Evolutionary conservation across 2,888 invertebrate species (phyloP), one percentile per base, ranked within the genome.

Genomic region (Halictus ligatus): DNA sequence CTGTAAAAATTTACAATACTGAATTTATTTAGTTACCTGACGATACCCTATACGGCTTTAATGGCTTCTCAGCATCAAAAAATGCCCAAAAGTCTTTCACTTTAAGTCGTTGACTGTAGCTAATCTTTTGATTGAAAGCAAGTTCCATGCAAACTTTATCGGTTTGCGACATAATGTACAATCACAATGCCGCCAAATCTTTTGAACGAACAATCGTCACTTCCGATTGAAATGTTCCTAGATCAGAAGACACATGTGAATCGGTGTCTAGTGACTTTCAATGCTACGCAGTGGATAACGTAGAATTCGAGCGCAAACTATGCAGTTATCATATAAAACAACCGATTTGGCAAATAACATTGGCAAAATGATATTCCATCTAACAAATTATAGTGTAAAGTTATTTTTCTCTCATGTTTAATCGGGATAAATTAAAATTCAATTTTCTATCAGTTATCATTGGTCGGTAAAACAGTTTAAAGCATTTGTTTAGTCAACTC

Each of bases 11-110:
- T 80, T 25, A 3, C n/a, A 54, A 54, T 8, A 21, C 2, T 21
- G 8, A 21, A 21, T 21, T 54, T 54, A 21, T 50, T 35, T 35
- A 35, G 6, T 18, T 77, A 85, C 84, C 58, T 77, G 43, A 12
- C 4, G 40, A 40, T 18, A 60, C 1, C 50, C 12, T 12, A 1
- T 80, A 86, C 10, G 90, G 89, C 60, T 86, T 75, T 18, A 93
- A 43, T 15, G 76, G 48, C 8, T 78, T 74, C 40, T 86, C 82
- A 10, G 73, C 18, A 5, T 91, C 89, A n/a, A 92, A 25, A n/a
- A 88, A 91, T n/a, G 89, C 87, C 92, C 92, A 93, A 60, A 93
- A 91, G 1, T 89, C 84, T 69, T 81, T 90, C 15, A 89, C 78
- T 73, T 93, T 92, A 1, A 43, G 29, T 60, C 50, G 73, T 40